These are phyloP conservation scores for Dugesia japonica DNA, from an alignment of 2,888 invertebrate species.

Conservation along the genomic window DNA sequence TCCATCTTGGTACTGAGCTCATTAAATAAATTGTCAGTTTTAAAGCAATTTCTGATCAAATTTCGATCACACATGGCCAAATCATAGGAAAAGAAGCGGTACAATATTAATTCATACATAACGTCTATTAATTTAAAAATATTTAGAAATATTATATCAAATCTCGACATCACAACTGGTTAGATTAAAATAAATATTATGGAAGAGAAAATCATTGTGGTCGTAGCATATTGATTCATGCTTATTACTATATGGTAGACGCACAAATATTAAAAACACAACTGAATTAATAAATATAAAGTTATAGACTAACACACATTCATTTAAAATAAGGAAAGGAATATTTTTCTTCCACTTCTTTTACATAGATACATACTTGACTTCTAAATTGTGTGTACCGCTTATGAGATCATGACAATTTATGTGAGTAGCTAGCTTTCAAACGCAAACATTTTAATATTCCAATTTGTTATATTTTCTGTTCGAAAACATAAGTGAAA, in stretches of 20 bases:
- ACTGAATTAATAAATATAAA: neutral
- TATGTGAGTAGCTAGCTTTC: slow-evolving; percentile 3
- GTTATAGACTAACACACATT: neutral
- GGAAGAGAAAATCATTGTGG: slow-evolving; percentile 9
- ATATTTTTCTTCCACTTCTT: neutral
- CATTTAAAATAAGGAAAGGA: neutral
- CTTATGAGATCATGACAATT: slow-evolving; percentile 15
- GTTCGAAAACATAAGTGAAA: slow-evolving; percentile 2
- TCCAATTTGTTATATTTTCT: slow-evolving; percentile 2
- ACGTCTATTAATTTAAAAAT: neutral
- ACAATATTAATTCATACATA: slow-evolving; percentile 4
- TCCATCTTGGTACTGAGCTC: neutral
- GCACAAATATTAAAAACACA: neutral
- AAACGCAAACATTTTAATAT: slow-evolving; percentile 8
- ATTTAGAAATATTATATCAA: neutral
- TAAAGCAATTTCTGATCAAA: neutral
- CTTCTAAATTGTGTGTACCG: neutral
- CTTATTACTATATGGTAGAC: neutral
- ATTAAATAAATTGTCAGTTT: neutral
- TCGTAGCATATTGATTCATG: slow-evolving; percentile 20
- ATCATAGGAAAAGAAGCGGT: neutral
- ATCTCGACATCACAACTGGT: slow-evolving; percentile 13
- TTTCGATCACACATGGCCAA: neutral
- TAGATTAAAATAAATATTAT: slow-evolving; percentile 13
- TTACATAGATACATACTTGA: neutral